Conservation (phyloP, 2,797 vertebrate genomes). For the Syndactyla subalaris region DNA sequence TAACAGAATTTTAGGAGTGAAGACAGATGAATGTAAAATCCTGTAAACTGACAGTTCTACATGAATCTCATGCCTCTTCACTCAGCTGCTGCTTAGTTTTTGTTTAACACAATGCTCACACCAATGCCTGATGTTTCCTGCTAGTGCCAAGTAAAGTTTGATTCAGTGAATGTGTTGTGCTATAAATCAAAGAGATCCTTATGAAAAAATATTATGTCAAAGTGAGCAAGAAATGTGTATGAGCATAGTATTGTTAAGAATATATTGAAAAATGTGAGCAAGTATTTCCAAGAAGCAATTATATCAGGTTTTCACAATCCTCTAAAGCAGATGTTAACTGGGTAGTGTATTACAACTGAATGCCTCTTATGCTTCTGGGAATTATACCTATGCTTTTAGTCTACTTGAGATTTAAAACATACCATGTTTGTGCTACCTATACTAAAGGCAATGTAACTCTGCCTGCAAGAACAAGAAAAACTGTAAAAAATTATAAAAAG, state of each 20-base stretch:
- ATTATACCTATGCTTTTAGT: background rate
- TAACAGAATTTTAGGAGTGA: background rate
- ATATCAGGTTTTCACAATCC: background rate
- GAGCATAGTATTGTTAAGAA: background rate
- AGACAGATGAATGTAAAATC: background rate
- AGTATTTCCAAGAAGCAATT: background rate
- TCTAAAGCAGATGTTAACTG: background rate
- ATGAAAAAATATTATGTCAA: background rate
- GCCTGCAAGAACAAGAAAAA: background rate
- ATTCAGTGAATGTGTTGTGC: background rate
- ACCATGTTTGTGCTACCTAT: background rate
- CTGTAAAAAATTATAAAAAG: background rate
- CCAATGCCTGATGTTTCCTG: background rate
- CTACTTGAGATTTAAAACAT: background rate
- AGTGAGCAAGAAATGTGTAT: background rate
- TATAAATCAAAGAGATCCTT: background rate
- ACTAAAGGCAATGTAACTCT: background rate
- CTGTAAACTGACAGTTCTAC: background rate
- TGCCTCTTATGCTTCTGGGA: background rate
- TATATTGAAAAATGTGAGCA: background rate
- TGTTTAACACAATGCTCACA: background rate
- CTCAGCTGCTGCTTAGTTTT: background rate
- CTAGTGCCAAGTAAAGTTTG: accelerated
- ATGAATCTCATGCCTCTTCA: background rate
- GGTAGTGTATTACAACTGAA: background rate